These are phyloP conservation scores for Anguilla japonica DNA, from an alignment of 2,113 vertebrate species.

Conservation along the genomic window DNA sequence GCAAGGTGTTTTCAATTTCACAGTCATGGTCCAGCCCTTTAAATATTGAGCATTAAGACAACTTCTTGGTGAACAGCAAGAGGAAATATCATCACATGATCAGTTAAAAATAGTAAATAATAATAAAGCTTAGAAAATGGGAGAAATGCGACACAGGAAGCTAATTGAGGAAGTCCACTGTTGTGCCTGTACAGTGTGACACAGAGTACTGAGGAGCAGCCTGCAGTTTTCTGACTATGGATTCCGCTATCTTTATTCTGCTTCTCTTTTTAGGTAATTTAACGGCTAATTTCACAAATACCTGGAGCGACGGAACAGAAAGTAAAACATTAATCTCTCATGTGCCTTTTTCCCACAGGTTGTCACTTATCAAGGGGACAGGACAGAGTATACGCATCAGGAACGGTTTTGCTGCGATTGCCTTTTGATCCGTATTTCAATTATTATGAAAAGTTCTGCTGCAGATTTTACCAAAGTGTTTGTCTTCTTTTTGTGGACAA, in stretches of 20 bases:
- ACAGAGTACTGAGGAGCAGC: neutral
- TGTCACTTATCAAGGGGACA: constrained; percentile 44
- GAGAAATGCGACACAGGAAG: neutral
- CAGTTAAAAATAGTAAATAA: no score
- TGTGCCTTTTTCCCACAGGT: constrained; percentile 50
- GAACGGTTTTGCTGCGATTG: constrained; percentile 53
- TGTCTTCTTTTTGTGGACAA: constrained; percentile 57
- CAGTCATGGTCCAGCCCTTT: no score
- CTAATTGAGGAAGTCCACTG: no score
- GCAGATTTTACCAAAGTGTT: constrained; percentile 45
- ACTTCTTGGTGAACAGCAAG: no score
- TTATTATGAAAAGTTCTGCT: constrained; percentile 55
- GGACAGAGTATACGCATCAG: constrained; percentile 38
- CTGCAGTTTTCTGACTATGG: neutral
- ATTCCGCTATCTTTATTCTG: neutral
- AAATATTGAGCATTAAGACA: no score
- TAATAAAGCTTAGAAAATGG: neutral
- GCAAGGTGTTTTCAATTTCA: no score
- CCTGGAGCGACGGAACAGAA: neutral
- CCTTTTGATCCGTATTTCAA: constrained; percentile 52
- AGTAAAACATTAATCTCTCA: neutral
- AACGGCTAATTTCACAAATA: neutral
- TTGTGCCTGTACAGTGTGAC: neutral
- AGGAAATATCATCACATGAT: no score
- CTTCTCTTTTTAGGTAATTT: constrained; percentile 13